These are phyloP conservation scores for Phortica variegata DNA, from an alignment of 1,140 invertebrate species.

Conservation along the genomic window DNA sequence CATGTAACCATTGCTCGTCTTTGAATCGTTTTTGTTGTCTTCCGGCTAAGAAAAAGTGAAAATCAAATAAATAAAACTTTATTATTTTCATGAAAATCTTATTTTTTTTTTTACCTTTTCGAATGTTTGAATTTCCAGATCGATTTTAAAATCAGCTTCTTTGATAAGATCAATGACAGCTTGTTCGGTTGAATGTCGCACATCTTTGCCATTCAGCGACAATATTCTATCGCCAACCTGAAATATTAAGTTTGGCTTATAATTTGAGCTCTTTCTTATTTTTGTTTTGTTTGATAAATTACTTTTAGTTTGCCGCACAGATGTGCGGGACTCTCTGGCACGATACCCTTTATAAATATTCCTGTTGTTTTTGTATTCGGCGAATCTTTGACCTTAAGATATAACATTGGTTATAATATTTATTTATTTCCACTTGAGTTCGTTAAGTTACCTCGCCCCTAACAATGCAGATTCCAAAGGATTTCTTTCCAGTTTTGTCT, in stretches of 20 bases:
- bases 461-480: slow-evolving; percentile 94
- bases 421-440: too few relatives aligned
- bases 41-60: too few relatives aligned
- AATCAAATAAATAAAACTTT: background rate
- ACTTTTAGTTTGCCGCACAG: slow-evolving; percentile 84
- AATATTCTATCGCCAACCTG: slow-evolving; percentile 86
- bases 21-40: slow-evolving; percentile 25
- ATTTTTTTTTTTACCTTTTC: slow-evolving; percentile 37
- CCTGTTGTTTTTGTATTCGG: slow-evolving; percentile 70
- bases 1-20: slow-evolving; percentile 42
- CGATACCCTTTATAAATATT: slow-evolving; percentile 97
- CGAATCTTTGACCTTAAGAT: slow-evolving; percentile 56
- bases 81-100: background rate
- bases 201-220: slow-evolving; percentile 90
- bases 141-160: slow-evolving; percentile 84
- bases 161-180: slow-evolving; percentile 94
- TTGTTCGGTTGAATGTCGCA: slow-evolving; percentile 89
- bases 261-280: background rate
- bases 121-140: slow-evolving; percentile 90
- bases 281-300: slow-evolving; percentile 17
- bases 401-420: slow-evolving; percentile 2
- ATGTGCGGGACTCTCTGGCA: slow-evolving; percentile 93
- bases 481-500: slow-evolving; percentile 54
- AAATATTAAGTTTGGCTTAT: slow-evolving; percentile 30
- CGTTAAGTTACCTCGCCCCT: slow-evolving; percentile 92